Evolutionary conservation across 2,888 invertebrate species (phyloP).

Genomic region (Zygothrica quintamaculata): DNA sequence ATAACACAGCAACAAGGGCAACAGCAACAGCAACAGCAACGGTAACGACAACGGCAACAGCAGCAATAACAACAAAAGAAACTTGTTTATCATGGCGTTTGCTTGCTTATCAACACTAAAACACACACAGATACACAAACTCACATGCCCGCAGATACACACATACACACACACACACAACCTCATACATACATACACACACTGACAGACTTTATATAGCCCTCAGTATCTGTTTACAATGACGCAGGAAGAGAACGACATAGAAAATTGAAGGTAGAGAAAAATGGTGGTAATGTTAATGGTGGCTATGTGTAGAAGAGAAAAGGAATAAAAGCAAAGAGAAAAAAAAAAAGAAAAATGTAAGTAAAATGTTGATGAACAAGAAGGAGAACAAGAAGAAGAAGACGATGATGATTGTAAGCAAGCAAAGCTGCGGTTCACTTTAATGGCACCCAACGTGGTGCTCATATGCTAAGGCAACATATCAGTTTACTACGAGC

Average conservation of each 20-base stretch:
- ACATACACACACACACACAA: constrained; percentile 17
- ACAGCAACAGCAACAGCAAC: not conserved
- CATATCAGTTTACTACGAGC: constrained; percentile 62
- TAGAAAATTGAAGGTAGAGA: constrained; percentile 52
- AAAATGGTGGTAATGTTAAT: constrained; percentile 50
- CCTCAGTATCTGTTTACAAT: constrained; percentile 69
- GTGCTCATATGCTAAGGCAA: constrained; percentile 18
- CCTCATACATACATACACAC: constrained; percentile 15
- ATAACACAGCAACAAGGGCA: constrained; percentile 38
- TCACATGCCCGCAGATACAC: constrained; percentile 30
- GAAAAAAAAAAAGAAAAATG: not conserved
- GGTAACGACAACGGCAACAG: constrained; percentile 9
- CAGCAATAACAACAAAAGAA: constrained; percentile 37
- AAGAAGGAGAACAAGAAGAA: not conserved
- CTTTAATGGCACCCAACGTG: constrained; percentile 52
- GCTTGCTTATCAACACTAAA: constrained; percentile 62
- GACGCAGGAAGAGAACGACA: constrained; percentile 26
- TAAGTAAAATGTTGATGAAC: not conserved
- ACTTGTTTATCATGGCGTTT: constrained; percentile 55
- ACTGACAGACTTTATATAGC: constrained; percentile 24
- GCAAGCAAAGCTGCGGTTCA: constrained; percentile 23
- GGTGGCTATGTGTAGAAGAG: constrained; percentile 43
- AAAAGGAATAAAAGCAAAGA: constrained; percentile 19
- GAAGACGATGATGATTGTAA: too few species aligned
- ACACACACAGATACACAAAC: constrained; percentile 35